Percentiles rank a stretch among this genome's conserved stretches.
phyloP scores from a whole-genome alignment of 2,888 invertebrate species.

The Drosophila mercatorum region DNA sequence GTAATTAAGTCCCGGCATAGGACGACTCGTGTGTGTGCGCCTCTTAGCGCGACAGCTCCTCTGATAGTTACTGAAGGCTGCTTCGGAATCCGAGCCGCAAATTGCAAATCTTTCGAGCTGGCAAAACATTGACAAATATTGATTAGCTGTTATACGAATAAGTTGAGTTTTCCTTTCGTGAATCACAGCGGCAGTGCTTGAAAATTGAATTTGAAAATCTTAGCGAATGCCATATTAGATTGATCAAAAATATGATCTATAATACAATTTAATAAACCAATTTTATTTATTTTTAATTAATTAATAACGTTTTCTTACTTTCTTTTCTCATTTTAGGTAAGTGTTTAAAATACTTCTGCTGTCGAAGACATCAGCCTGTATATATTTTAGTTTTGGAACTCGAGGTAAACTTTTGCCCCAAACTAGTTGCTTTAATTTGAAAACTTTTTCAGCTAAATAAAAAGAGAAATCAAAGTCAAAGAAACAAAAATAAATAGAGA shows the following conservation, averaged over 20 bases:
- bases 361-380: background rate
- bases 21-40: conserved; percentile 12
- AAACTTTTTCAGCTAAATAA: conserved; percentile 48
- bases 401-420: conserved; percentile 46
- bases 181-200: background rate
- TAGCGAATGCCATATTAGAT: background rate
- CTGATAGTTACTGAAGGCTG: conserved; percentile 30
- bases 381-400: conserved; percentile 15
- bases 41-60: conserved; percentile 20
- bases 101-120: conserved; percentile 21
- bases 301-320: conserved; percentile 6
- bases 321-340: conserved; percentile 58
- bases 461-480: conserved; percentile 13
- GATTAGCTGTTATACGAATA: conserved; percentile 18
- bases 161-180: background rate
- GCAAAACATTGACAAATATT: conserved; percentile 31
- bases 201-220: background rate
- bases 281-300: background rate
- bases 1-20: conserved; percentile 65
- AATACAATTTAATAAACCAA: too few species aligned
- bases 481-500: conserved; percentile 11
- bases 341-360: conserved; percentile 30
- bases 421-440: conserved; percentile 66
- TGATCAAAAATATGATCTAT: background rate
- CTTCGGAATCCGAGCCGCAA: conserved; percentile 44